Evolutionary conservation across 1,140 invertebrate species (phyloP).

Genomic region (Drosophila lini): DNA sequence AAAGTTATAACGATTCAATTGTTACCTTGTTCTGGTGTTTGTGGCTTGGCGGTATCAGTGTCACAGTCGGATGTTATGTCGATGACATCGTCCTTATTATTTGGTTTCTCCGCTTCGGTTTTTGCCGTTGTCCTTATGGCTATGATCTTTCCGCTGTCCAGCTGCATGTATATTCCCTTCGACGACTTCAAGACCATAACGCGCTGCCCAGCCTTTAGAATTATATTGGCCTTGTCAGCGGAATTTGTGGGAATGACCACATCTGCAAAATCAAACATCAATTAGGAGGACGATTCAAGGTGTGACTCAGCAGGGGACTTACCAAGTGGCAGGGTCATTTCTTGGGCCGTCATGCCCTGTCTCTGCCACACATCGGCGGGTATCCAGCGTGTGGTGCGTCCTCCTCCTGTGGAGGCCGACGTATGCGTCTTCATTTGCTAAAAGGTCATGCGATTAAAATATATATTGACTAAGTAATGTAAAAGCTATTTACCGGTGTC

Average conservation of each 20-base stretch:
- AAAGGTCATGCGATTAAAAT: slow-evolving; percentile 5
- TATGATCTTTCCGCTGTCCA: slow-evolving; percentile 98
- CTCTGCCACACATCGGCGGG: slow-evolving; percentile 94
- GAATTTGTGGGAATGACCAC: slow-evolving; percentile 97
- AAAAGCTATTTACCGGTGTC: slow-evolving; percentile 84
- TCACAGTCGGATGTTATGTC: slow-evolving; percentile 79
- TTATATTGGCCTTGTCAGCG: slow-evolving; percentile 93
- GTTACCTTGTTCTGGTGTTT: slow-evolving; percentile 60
- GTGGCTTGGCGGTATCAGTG: slow-evolving; percentile 59
- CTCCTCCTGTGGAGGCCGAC: slow-evolving; percentile 73
- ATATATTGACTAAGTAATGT: not conserved
- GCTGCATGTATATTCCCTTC: slow-evolving; percentile 97
- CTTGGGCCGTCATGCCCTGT: slow-evolving; percentile 97
- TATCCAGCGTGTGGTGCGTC: slow-evolving; percentile 89
- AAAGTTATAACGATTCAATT: too few relatives aligned
- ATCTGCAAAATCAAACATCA: slow-evolving; percentile 86
- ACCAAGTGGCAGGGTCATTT: slow-evolving; percentile 95
- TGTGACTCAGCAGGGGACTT: slow-evolving; percentile 43
- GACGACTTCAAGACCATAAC: slow-evolving; percentile 97
- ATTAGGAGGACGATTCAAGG: not conserved
- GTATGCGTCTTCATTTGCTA: slow-evolving; percentile 84
- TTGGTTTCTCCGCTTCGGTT: slow-evolving; percentile 52
- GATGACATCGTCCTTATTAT: slow-evolving; percentile 73
- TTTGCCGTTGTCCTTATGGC: slow-evolving; percentile 88
- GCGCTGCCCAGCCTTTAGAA: slow-evolving; percentile 95